Evolutionary conservation across 2,113 vertebrate genomes (phyloP).

Genomic region (Rousettus leschenaultii): DNA sequence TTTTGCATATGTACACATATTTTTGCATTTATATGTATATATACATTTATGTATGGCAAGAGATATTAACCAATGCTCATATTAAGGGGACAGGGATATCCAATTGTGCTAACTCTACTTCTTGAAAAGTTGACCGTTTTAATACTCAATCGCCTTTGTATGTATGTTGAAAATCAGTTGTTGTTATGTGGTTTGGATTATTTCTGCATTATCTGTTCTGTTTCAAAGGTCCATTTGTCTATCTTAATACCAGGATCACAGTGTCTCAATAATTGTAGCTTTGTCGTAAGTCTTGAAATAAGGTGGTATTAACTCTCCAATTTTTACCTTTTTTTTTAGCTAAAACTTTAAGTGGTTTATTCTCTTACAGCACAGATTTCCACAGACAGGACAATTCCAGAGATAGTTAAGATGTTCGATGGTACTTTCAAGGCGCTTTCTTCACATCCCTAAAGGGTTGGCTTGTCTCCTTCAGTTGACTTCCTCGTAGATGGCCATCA

Average conservation of each 20-base stretch:
- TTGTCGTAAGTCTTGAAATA: not conserved
- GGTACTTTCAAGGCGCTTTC: not conserved
- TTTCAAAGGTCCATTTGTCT: not conserved
- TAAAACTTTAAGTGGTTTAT: not conserved
- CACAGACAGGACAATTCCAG: not conserved
- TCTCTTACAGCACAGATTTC: not conserved
- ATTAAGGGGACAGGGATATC: not conserved
- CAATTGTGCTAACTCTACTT: not conserved
- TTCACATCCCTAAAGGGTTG: not conserved
- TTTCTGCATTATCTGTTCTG: not conserved
- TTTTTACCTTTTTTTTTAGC: not conserved
- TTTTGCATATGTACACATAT: not conserved
- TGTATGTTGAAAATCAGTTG: not conserved
- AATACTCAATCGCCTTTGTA: not conserved
- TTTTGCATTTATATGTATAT: no score
- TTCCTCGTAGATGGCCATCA: not conserved
- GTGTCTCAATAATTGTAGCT: not conserved
- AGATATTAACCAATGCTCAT: not conserved
- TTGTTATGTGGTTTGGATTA: not conserved
- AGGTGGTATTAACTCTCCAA: not conserved
- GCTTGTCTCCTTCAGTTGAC: not conserved
- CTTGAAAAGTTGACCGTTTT: not conserved
- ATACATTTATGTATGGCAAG: not conserved
- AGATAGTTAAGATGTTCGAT: not conserved
- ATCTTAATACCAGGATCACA: not conserved